A percentile compares a stretch with the other conserved stretches of the same genome.
Evolutionary conservation across 2,797 vertebrate genomes (phyloP).

Genomic region (Muscicapa striata): DNA sequence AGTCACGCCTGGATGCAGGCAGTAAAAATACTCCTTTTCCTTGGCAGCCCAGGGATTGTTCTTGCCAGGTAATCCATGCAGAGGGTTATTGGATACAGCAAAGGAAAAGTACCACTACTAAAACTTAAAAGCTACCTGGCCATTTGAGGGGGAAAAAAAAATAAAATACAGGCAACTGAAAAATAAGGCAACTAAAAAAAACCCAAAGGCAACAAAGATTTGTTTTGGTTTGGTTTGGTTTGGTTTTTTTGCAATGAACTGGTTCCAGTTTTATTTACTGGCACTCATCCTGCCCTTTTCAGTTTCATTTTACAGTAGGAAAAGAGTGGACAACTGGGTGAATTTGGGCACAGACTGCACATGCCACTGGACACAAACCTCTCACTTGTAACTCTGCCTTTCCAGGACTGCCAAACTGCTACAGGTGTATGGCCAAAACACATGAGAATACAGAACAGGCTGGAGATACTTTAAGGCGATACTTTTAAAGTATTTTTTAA

Average conservation of each 20-base stretch:
- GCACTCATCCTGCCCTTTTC: not conserved
- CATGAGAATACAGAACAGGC: not conserved
- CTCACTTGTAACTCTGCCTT: not conserved
- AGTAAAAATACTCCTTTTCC: not conserved
- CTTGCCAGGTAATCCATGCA: not conserved
- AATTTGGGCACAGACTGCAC: not conserved
- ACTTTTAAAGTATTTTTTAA: too few relatives aligned
- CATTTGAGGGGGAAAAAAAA: not conserved
- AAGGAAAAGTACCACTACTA: not conserved
- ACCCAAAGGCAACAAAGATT: not conserved
- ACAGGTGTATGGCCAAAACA: not conserved
- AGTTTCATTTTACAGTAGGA: not conserved
- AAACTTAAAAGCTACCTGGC: not conserved
- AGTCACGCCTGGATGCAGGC: not conserved
- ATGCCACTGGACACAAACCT: not conserved
- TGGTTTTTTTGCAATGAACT: not conserved
- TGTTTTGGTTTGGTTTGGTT: not conserved
- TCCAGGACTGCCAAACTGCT: not conserved
- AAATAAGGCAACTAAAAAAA: not conserved
- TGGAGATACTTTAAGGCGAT: not conserved
- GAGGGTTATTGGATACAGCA: not conserved
- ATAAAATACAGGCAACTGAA: not conserved
- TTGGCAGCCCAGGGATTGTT: not conserved
- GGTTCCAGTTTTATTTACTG: not conserved
- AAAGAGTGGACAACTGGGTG: not conserved